Evolutionary conservation across 2,888 invertebrate species (phyloP).

Genomic region (Zygogramma bicolorata): DNA sequence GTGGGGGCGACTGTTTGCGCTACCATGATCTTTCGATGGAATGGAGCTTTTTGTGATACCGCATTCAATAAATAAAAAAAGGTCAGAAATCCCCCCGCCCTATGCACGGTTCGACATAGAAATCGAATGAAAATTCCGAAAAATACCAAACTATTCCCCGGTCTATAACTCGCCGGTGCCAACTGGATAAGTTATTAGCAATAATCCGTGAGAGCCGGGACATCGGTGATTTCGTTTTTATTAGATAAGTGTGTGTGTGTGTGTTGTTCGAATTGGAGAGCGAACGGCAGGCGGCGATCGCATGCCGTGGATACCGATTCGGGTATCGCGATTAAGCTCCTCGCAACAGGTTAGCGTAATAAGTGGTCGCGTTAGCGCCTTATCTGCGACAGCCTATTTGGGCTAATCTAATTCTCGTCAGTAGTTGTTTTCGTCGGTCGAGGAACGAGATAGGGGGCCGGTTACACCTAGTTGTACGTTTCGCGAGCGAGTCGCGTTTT

Average conservation of each 20-base stretch:
- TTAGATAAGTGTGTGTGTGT: not conserved
- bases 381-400: not conserved
- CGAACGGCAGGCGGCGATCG: not conserved
- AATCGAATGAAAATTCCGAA: too few relatives aligned
- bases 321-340: not conserved
- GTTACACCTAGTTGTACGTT: not conserved
- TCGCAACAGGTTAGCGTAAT: constrained; percentile 4
- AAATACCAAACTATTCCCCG: not conserved
- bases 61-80: too few relatives aligned
- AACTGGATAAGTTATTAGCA: not conserved
- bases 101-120: too few relatives aligned
- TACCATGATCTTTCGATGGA: too few relatives aligned
- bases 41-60: too few relatives aligned
- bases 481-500: not conserved
- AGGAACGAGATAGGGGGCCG: not conserved
- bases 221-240: not conserved
- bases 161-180: not conserved
- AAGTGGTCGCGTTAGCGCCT: not conserved
- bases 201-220: not conserved
- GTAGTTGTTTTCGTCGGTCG: not conserved
- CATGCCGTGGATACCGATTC: not conserved
- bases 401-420: constrained; percentile 6
- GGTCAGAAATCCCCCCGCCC: too few relatives aligned
- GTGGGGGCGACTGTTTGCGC: too few relatives aligned
- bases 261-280: not conserved